Evolutionary conservation across 1,140 invertebrate species (phyloP).

Genomic region (Dufourea novaeangliae): DNA sequence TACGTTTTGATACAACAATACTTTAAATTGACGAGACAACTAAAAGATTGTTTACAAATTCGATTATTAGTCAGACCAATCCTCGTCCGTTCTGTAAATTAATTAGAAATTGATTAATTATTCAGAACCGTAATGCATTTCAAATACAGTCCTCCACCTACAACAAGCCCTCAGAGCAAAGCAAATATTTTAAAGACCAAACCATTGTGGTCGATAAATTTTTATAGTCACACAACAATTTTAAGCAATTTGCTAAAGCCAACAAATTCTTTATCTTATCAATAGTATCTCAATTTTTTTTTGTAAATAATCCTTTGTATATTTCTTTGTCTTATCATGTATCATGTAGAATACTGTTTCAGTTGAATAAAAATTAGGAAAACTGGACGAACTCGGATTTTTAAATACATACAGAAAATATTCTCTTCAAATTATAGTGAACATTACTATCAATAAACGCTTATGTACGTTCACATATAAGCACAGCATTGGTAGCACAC

Average conservation of each 20-base stretch:
- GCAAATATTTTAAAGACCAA: slow-evolving; percentile 26
- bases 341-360: neutral
- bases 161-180: slow-evolving; percentile 53
- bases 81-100: slow-evolving; percentile 67
- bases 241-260: neutral
- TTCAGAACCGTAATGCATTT: slow-evolving; percentile 11
- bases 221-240: neutral
- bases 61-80: slow-evolving; percentile 65
- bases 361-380: neutral
- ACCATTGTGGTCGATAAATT: neutral
- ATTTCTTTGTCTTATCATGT: slow-evolving; percentile 12
- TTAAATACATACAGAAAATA: slow-evolving; percentile 21
- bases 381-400: slow-evolving; percentile 15
- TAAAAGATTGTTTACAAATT: slow-evolving; percentile 38
- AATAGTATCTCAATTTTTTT: slow-evolving; percentile 11
- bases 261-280: slow-evolving; percentile 33
- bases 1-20: neutral
- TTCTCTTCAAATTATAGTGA: slow-evolving; percentile 1
- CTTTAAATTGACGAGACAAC: slow-evolving; percentile 19
- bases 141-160: slow-evolving; percentile 50
- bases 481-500: slow-evolving; percentile 48
- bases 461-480: slow-evolving; percentile 36
- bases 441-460: slow-evolving; percentile 29
- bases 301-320: slow-evolving; percentile 16
- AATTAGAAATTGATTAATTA: slow-evolving; percentile 54